phyloP scores from a whole-genome alignment of 2,113 vertebrate species.

The Dolichotis patagonum region DNA sequence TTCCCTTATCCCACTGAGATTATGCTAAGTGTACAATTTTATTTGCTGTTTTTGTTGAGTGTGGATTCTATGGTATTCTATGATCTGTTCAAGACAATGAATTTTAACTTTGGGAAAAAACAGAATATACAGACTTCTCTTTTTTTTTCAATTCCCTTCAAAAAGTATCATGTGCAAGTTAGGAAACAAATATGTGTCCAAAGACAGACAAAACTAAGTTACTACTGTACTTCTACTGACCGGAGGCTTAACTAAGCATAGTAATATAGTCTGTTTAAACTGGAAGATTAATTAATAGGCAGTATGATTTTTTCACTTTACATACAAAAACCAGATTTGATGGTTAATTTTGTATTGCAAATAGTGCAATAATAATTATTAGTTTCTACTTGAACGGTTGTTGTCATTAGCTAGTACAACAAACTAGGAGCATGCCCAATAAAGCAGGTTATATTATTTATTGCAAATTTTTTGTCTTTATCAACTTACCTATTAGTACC shows the following conservation, averaged over 20 bases:
- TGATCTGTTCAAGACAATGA: not conserved
- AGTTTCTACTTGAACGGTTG: not conserved
- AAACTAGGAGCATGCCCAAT: not conserved
- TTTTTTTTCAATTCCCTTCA: not conserved
- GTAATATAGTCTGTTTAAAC: not conserved
- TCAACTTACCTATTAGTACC: not conserved
- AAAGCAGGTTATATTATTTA: not conserved
- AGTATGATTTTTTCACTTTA: not conserved
- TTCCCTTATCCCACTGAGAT: slow-evolving; percentile 4
- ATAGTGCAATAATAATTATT: not conserved
- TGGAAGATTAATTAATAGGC: not conserved
- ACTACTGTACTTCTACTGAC: not conserved
- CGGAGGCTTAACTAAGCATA: not conserved
- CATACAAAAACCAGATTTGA: not conserved
- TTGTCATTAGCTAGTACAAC: not conserved
- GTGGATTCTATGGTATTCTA: not conserved
- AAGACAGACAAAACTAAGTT: not conserved
- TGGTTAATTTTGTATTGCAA: not conserved
- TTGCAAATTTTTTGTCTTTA: not conserved
- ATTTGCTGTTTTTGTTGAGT: slow-evolving; percentile 7
- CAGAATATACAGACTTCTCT: not conserved
- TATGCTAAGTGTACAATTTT: not conserved
- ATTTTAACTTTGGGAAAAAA: not conserved
- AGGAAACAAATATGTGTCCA: not conserved
- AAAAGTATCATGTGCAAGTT: not conserved